Conservation (phyloP, 2,888 invertebrate genomes). For the Polymixis flavicincta region DNA sequence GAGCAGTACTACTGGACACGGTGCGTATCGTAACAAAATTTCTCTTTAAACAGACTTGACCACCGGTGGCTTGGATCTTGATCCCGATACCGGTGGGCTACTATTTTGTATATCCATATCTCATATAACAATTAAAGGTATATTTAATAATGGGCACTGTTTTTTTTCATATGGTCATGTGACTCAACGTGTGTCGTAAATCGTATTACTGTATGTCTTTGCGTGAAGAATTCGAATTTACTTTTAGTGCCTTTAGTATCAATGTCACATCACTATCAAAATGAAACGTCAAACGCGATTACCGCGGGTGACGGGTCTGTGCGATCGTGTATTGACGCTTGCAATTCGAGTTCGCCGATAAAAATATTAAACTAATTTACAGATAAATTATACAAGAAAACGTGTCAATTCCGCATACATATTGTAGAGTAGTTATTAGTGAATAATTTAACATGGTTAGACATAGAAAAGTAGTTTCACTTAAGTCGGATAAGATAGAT, state of each 20-base stretch:
- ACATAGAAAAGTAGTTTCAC: slow-evolving; percentile 77
- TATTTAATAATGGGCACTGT: background rate
- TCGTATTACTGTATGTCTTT: too few relatives aligned
- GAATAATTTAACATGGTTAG: slow-evolving; percentile 77
- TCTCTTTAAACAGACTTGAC: too few relatives aligned
- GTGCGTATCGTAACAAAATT: too few relatives aligned
- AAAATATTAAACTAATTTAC: slow-evolving; percentile 55
- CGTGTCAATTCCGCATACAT: slow-evolving; percentile 70
- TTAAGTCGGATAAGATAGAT: slow-evolving; percentile 76
- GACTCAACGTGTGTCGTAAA: background rate
- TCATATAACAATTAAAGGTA: background rate
- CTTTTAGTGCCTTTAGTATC: background rate
- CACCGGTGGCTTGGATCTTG: too few relatives aligned
- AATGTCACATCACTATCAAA: slow-evolving; percentile 40
- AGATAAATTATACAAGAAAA: slow-evolving; percentile 62
- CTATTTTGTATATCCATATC: too few relatives aligned
- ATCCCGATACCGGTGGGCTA: too few relatives aligned
- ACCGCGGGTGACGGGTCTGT: too few relatives aligned
- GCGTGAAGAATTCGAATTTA: background rate
- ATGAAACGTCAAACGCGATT: slow-evolving; percentile 57
- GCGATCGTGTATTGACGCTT: slow-evolving; percentile 58
- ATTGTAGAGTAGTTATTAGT: slow-evolving; percentile 57
- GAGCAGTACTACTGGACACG: too few relatives aligned
- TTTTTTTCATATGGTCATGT: background rate
- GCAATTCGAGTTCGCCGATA: slow-evolving; percentile 52